These are phyloP conservation scores for Pachyrhynchus sulphureomaculatus DNA, from an alignment of 1,140 invertebrate genomes.

Conservation along the genomic window DNA sequence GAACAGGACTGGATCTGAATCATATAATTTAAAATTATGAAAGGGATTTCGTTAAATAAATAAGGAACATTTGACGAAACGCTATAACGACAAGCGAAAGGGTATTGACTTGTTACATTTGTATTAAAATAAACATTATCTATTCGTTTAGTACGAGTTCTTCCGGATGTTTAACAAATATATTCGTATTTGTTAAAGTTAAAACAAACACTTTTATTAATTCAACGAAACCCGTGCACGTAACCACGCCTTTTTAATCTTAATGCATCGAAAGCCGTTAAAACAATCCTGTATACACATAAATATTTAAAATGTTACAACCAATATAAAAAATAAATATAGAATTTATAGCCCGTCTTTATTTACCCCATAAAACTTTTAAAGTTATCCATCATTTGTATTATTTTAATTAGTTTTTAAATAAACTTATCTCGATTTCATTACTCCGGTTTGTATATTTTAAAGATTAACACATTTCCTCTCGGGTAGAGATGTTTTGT, in stretches of 20 bases:
- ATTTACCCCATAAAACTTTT: constrained; percentile 8
- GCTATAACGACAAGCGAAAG: no score
- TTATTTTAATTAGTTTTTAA: constrained; percentile 30
- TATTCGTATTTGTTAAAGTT: no score
- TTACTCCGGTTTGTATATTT: constrained; percentile 12
- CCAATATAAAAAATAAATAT: constrained; percentile 18
- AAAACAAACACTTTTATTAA: neutral
- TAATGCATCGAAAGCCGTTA: neutral
- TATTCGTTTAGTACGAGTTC: no score
- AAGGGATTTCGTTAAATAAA: no score
- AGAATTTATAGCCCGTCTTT: constrained; percentile 1
- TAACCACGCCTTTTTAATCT: neutral
- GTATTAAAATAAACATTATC: no score
- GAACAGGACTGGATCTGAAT: no score
- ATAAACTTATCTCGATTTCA: constrained; percentile 27
- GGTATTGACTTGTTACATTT: no score
- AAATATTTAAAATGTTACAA: constrained; percentile 11
- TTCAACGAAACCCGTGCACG: neutral
- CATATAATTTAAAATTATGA: no score
- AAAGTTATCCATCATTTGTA: constrained; percentile 16
- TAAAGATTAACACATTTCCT: constrained; percentile 17
- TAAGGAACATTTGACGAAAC: no score
- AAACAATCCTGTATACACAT: neutral
- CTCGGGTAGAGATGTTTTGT: neutral
- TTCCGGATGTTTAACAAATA: no score